Conservation (phyloP, 2,113 vertebrate species). For the Antennarius striatus region DNA sequence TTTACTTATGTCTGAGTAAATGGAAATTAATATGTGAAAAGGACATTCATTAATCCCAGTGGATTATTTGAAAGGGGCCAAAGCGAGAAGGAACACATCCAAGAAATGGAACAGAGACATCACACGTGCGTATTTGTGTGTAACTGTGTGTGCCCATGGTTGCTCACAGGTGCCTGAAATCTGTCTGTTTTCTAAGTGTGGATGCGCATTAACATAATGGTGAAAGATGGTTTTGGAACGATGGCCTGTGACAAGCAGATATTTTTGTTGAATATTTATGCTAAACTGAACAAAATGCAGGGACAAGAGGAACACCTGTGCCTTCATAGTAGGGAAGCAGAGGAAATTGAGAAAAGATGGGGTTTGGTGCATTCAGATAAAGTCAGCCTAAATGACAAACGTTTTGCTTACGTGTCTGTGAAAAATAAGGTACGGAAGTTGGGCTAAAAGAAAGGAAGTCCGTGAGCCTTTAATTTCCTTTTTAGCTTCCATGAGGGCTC, state of each 20-base stretch:
- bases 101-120: conserved; percentile 35
- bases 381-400: conserved; percentile 30
- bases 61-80: conserved; percentile 53
- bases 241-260: conserved; percentile 27
- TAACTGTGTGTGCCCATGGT: conserved; percentile 23
- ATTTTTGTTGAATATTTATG: conserved; percentile 58
- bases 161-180: conserved; percentile 58
- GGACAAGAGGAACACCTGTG: conserved; percentile 60
- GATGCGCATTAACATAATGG: conserved; percentile 55
- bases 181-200: conserved; percentile 46
- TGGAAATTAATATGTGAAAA: conserved; percentile 78
- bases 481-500: conserved; percentile 31
- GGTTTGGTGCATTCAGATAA: conserved; percentile 42
- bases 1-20: not conserved
- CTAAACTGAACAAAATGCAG: conserved; percentile 35
- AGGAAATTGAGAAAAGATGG: conserved; percentile 61
- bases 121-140: conserved; percentile 36
- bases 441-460: conserved; percentile 27
- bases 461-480: conserved; percentile 61
- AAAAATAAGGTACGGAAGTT: conserved; percentile 31
- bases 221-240: conserved; percentile 45
- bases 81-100: conserved; percentile 36
- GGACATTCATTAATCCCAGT: conserved; percentile 80
- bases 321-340: conserved; percentile 27
- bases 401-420: conserved; percentile 11